Evolutionary conservation across 2,888 invertebrate genomes (phyloP).

Genomic region (Melikaiella ostensackeni): DNA sequence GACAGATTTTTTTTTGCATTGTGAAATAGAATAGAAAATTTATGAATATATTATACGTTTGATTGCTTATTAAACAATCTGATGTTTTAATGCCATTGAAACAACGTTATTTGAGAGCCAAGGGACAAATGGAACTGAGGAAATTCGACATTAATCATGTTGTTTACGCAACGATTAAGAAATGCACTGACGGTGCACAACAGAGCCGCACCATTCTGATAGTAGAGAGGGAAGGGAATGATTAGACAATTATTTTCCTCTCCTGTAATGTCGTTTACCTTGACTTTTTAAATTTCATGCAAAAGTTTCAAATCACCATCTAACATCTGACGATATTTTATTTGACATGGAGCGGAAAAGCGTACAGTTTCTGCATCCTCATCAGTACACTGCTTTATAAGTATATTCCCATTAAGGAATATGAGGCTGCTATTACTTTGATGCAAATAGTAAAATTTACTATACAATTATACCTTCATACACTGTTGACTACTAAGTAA

Average conservation of each 20-base stretch:
- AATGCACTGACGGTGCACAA: constrained; percentile 34
- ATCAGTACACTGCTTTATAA: background rate
- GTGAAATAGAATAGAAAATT: background rate
- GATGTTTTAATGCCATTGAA: constrained; percentile 15
- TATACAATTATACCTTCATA: background rate
- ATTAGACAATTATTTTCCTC: constrained; percentile 42
- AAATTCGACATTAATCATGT: constrained; percentile 44
- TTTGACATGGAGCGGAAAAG: constrained; percentile 35
- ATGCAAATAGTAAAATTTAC: background rate
- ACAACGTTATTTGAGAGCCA: constrained; percentile 2
- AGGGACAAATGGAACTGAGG: constrained; percentile 31
- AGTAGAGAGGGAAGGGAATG: constrained; percentile 40
- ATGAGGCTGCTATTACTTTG: background rate
- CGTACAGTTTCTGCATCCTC: constrained; percentile 9
- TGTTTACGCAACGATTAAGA: constrained; percentile 39
- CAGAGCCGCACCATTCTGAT: constrained; percentile 27
- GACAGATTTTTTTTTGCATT: background rate
- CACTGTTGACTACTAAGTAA: background rate
- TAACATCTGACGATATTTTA: constrained; percentile 35
- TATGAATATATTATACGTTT: background rate
- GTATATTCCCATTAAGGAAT: background rate
- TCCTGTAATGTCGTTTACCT: constrained; percentile 45
- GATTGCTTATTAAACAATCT: constrained; percentile 14
- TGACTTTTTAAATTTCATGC: constrained; percentile 41
- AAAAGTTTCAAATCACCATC: constrained; percentile 31